Base-by-base conservation (phyloP, 2,113 vertebrate genomes). In the Macquaria australasica region DNA sequence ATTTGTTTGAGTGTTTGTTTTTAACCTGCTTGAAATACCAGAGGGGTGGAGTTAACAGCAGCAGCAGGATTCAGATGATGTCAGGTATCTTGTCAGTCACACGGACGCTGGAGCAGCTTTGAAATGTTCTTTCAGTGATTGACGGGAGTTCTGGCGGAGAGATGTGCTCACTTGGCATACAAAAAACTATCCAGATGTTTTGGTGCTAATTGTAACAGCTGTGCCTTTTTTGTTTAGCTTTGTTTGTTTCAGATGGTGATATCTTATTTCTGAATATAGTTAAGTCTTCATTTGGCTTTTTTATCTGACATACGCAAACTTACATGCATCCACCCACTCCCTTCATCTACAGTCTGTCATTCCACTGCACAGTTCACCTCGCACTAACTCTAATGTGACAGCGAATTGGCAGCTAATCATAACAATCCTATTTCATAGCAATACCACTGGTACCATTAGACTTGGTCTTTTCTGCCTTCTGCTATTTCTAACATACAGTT, bases 381-480 rank as follows among this genome's bases (percentile, higher is more conserved):
- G 50, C 60, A 73, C 20, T n/a, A 82, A 80, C 78, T 67, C 34
- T 80, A 20, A 88, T 53, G 71, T 85, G 77, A 85, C 88, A 85
- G 77, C 21, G 3, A 37, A 77, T 62, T 85, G 89, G 84, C 88
- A 90, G 70, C 67, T 81, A 79, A 82, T 90, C 78, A 86, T 88
- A 89, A 82, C 79, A 83, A 58, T n/a, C n/a, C n/a, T n/a, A n/a
- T 87, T 83, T 72, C n/a, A 67, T n/a, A 64, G 66, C n/a, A 76
- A 53, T 23, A 53, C 1, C 8, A 45, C 5, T 45, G 43, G 51
- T 45, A 45, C 43, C 43, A 23, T 68, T 48, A 0, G 51, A 2
- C 28, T 31, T 31, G 28, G 28, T 31, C 11, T 59, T 69, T 48
- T 79, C 62, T 59, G 56, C 20, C n/a, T 5, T 1, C 34, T 66